Evolutionary conservation across 2,113 vertebrate genomes (phyloP).

Genomic region (Sardina pilchardus): DNA sequence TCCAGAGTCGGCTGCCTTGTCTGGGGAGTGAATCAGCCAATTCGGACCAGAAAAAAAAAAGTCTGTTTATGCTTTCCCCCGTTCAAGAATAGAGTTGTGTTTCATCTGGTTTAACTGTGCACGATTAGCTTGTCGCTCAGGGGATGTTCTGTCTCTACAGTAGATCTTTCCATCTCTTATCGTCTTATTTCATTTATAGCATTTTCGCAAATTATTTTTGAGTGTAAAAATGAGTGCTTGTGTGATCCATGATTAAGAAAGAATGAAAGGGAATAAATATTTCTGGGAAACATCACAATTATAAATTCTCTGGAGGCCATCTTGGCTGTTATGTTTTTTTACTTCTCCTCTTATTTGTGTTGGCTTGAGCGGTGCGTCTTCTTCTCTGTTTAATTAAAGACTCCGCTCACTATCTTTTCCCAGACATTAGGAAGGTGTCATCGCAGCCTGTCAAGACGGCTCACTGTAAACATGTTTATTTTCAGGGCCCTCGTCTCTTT

Average conservation of each 20-base stretch:
- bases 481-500: slow-evolving; percentile 64
- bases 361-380: slow-evolving; percentile 19
- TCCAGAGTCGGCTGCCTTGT: neutral
- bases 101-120: neutral
- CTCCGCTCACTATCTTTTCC: slow-evolving; percentile 38
- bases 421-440: slow-evolving; percentile 62
- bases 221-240: neutral
- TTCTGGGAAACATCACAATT: neutral
- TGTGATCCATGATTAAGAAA: neutral
- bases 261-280: neutral
- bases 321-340: slow-evolving; percentile 41
- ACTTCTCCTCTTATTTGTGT: slow-evolving; percentile 23
- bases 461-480: slow-evolving; percentile 71
- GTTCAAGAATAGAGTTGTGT: neutral
- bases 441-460: slow-evolving; percentile 67
- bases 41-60: neutral
- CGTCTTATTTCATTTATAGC: neutral
- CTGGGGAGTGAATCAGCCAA: neutral
- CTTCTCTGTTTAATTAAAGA: slow-evolving; percentile 63
- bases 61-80: neutral
- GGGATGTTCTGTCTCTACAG: neutral
- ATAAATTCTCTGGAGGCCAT: neutral
- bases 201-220: neutral
- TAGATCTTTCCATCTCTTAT: neutral
- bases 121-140: neutral